Evolutionary conservation across 2,888 invertebrate species (phyloP).

Genomic region (Campopleginae sp.): DNA sequence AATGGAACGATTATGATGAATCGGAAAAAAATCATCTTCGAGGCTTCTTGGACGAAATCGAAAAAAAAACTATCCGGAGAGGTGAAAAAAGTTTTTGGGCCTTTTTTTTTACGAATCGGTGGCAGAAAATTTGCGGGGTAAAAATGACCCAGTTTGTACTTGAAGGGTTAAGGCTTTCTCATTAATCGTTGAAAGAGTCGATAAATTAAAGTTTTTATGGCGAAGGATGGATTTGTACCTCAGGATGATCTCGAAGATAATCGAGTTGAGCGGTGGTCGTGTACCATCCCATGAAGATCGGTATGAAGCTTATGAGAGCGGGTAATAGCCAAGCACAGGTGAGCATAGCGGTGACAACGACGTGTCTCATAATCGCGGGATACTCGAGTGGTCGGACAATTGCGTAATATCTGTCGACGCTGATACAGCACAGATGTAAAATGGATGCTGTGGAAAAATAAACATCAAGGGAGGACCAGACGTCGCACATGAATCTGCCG

Average conservation of each 20-base stretch:
- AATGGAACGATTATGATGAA: not conserved
- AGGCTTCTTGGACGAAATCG: not conserved
- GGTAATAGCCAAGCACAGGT: constrained; percentile 87
- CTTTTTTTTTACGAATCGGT: no score
- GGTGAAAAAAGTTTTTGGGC: no score
- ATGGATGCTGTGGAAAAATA: constrained; percentile 97
- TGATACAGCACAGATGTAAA: constrained; percentile 96
- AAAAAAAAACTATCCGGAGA: not conserved
- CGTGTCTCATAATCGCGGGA: constrained; percentile 95
- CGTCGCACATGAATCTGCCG: constrained; percentile 95
- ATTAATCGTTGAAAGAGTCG: not conserved
- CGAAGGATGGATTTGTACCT: constrained; percentile 79
- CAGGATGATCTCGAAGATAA: constrained; percentile 87
- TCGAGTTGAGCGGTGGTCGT: constrained; percentile 87
- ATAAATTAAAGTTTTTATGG: not conserved
- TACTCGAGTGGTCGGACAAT: constrained; percentile 96
- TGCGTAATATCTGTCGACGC: constrained; percentile 96
- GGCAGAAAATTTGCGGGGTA: no score
- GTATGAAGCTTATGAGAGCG: constrained; percentile 87
- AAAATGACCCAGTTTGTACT: no score
- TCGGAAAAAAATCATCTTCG: not conserved
- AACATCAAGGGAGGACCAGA: constrained; percentile 97
- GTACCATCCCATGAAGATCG: constrained; percentile 88
- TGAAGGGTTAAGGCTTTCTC: not conserved
- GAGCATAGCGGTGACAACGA: constrained; percentile 87